Conservation (phyloP, 2,888 invertebrate genomes). For the Cylindroiulus punctatus region DNA sequence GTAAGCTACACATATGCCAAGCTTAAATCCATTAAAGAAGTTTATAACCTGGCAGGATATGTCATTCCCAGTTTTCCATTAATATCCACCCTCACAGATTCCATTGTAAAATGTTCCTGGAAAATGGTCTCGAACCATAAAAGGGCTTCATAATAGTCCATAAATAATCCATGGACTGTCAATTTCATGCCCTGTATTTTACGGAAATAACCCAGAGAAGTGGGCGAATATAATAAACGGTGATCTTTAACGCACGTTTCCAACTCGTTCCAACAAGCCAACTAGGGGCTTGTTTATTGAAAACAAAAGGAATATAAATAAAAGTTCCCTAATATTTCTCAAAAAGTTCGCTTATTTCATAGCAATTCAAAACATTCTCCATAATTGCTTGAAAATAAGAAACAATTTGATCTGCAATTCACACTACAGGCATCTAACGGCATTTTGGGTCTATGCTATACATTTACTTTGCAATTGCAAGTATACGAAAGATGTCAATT, state of each 20-base stretch:
- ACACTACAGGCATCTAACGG: too few relatives aligned
- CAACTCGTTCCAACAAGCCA: too few relatives aligned
- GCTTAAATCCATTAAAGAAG: not conserved
- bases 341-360: not conserved
- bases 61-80: conserved; percentile 25
- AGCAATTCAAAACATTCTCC: not conserved
- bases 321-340: not conserved
- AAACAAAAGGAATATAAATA: not conserved
- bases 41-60: not conserved
- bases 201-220: not conserved
- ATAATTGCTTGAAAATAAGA: not conserved
- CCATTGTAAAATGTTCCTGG: not conserved
- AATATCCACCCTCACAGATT: not conserved
- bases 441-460: too few relatives aligned
- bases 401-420: not conserved
- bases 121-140: not conserved
- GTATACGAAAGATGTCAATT: not conserved
- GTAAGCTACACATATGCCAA: too few relatives aligned
- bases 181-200: conserved; percentile 26
- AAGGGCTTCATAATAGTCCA: not conserved
- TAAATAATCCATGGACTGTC: conserved; percentile 6
- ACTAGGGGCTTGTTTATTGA: not conserved
- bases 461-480: too few relatives aligned
- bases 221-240: not conserved
- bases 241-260: not conserved